These are phyloP conservation scores for Eumaeus atala DNA, from an alignment of 1,140 invertebrate genomes.

Conservation along the genomic window DNA sequence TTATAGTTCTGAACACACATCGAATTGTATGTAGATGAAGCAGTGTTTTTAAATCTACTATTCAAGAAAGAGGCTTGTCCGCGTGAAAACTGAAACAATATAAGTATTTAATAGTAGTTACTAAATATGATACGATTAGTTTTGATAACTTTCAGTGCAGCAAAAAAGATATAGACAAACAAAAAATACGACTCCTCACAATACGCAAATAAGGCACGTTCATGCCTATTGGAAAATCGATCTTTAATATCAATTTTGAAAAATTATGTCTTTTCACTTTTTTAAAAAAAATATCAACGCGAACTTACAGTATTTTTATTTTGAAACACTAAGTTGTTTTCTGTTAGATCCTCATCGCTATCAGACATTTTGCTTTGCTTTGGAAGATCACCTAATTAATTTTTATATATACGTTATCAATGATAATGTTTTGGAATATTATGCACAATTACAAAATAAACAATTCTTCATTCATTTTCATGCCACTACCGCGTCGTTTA, in stretches of 20 bases:
- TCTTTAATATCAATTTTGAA: conserved; percentile 3
- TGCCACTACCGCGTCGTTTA: too few relatives aligned
- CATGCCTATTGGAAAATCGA: background rate
- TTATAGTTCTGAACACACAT: conserved; percentile 27
- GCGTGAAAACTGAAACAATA: background rate
- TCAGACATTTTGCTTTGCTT: conserved; percentile 28
- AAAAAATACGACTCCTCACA: too few relatives aligned
- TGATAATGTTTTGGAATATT: too few relatives aligned
- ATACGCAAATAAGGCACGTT: too few relatives aligned
- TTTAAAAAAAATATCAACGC: background rate
- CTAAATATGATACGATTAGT: too few relatives aligned
- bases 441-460: too few relatives aligned
- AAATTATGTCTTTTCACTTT: too few relatives aligned
- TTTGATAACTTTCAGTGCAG: too few relatives aligned
- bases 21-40: conserved; percentile 29
- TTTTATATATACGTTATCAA: too few relatives aligned
- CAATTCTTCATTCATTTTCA: too few relatives aligned
- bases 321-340: conserved; percentile 25
- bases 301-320: conserved; percentile 27
- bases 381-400: too few relatives aligned
- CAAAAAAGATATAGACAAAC: too few relatives aligned
- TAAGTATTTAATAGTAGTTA: background rate
- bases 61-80: conserved; percentile 14
- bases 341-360: conserved; percentile 28
- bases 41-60: conserved; percentile 27